These are phyloP conservation scores for Channa striata DNA, from an alignment of 2,797 vertebrate species.

Conservation along the genomic window DNA sequence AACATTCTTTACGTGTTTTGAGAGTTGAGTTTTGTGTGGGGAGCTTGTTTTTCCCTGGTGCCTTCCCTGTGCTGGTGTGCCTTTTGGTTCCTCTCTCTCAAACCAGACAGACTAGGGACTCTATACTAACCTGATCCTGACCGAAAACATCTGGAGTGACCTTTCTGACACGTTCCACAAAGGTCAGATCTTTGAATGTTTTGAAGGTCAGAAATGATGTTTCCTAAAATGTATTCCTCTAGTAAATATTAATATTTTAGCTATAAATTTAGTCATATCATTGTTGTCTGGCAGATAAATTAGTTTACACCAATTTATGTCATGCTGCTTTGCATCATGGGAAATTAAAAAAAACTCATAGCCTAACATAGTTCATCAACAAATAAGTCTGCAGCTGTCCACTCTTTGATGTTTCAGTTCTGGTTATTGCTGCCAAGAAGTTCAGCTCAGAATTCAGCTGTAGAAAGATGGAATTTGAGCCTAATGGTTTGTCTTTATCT, in stretches of 20 bases:
- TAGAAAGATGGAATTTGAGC: conserved; percentile 9
- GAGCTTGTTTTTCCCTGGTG: conserved; percentile 49
- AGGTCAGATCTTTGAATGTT: neutral
- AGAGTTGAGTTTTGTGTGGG: conserved; percentile 19
- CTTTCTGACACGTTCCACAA: conserved; percentile 21
- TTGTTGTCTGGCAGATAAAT: neutral
- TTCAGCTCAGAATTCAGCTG: neutral
- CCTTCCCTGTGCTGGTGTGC: conserved; percentile 71
- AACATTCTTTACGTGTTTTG: conserved; percentile 65
- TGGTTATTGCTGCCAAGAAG: conserved; percentile 9
- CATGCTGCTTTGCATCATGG: conserved; percentile 8
- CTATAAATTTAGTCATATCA: neutral
- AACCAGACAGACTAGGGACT: conserved; percentile 56
- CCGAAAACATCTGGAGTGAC: conserved; percentile 29
- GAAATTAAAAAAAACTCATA: neutral
- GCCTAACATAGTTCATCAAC: conserved; percentile 2
- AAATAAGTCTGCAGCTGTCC: conserved; percentile 25
- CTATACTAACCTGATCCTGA: conserved; percentile 20
- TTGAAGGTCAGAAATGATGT: neutral
- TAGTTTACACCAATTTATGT: neutral
- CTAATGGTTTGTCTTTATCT: conserved; percentile 7
- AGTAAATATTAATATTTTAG: neutral
- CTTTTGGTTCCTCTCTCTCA: conserved; percentile 52
- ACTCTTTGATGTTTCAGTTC: conserved; percentile 22
- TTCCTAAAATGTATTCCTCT: neutral